Evolutionary conservation across 2,113 vertebrate genomes (phyloP).

Genomic region (Odontesthes bonariensis): DNA sequence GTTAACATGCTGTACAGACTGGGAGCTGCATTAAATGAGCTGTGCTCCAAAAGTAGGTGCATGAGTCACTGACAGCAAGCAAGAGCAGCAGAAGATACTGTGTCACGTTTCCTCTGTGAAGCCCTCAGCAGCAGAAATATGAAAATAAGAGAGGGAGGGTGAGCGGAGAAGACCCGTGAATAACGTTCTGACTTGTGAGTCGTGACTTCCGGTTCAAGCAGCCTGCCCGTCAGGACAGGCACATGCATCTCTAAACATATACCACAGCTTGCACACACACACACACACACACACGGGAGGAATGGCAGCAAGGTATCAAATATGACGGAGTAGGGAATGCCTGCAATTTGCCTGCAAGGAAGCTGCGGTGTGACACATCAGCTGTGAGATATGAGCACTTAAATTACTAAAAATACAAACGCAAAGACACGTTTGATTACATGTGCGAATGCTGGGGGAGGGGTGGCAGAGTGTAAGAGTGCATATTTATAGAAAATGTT

Average conservation of each 20-base stretch:
- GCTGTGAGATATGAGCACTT: conserved; percentile 25
- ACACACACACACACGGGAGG: background rate
- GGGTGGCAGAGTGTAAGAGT: background rate
- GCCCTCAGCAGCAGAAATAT: conserved; percentile 60
- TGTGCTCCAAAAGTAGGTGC: conserved; percentile 67
- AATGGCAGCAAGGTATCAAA: conserved; percentile 26
- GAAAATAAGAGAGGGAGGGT: background rate
- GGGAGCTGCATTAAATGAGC: conserved; percentile 62
- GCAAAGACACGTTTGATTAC: conserved; percentile 15
- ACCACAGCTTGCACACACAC: conserved; percentile 16
- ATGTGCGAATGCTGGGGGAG: conserved; percentile 37
- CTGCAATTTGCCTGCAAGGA: conserved; percentile 32
- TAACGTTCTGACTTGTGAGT: conserved; percentile 67
- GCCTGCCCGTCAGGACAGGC: conserved; percentile 49
- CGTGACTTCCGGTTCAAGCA: conserved; percentile 77
- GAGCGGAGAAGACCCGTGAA: conserved; percentile 40
- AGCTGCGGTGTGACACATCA: conserved; percentile 32
- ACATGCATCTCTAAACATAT: conserved; percentile 38
- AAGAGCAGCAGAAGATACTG: conserved; percentile 67
- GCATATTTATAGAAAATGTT: conserved; percentile 2
- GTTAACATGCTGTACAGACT: conserved; percentile 65
- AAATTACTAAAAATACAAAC: conserved; percentile 3
- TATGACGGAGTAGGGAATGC: conserved; percentile 32
- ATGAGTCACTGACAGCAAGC: conserved; percentile 71
- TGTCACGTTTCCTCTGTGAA: conserved; percentile 70